Base-by-base conservation (phyloP, 2,113 vertebrate genomes). In the Poeciliopsis prolifica region DNA sequence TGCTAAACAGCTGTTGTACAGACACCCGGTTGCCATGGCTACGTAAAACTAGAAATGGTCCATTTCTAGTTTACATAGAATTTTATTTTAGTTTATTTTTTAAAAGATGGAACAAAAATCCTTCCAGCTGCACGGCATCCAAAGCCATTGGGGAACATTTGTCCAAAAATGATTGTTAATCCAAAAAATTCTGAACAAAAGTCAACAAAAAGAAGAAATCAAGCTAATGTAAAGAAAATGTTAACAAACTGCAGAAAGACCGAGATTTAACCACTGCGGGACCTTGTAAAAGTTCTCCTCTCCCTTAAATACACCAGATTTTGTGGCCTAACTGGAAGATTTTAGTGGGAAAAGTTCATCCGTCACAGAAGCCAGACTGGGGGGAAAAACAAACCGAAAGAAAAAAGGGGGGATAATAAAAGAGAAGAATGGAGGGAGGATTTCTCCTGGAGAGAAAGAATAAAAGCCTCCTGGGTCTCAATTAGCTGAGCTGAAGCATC, bases 391-490 rank as follows among this genome's bases (percentile, higher is more conserved):
- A 65, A 65, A 68, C 40, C 30, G 44, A 28, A 19, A 51, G 12
- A 40, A 64, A 68, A 13, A 67, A 33, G 48, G 42, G 29, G 26
- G 33, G 29, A 69, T 63, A 69, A 66, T 66, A 5, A 44, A 60
- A 76, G 33, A 37, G 72, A 61, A 65, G 40, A 64, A n/a, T 5
- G 17, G 35, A 74, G 44, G 31, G 42, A 76, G 69, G 68, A 61
- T 11, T 42, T 14, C 28, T 40, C 64, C 67, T 24, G 60, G 22
- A 9, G 78, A 44, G 68, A 35, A 72, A 78, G 79, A 65, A 82
- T 61, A 77, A 84, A 80, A 67, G 75, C 84, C 87, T 91, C 88
- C 31, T 70, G 87, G 88, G 90, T 86, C 80, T 91, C 86, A 90
- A 88, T 89, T 90, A 89, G 79, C 31, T 2, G 74, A 77, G 79